Base-by-base conservation (phyloP, 2,113 vertebrate genomes). In the Argyrosomus japonicus region DNA sequence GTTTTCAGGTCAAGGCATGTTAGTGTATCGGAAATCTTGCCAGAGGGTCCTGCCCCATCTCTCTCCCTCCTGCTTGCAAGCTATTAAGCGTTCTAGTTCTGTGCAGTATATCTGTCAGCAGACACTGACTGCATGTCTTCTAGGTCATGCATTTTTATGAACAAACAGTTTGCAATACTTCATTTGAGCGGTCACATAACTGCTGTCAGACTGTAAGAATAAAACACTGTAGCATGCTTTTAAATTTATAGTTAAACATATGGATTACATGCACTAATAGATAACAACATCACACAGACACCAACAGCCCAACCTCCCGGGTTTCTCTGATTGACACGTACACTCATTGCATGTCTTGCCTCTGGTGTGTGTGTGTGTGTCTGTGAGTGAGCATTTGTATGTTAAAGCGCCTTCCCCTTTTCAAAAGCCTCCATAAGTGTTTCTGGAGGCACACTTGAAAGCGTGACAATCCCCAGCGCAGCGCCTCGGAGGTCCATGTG, bases 1-100 rank as follows among this genome's bases (percentile, higher is more conserved):
- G 91, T 94, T 93, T 95, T 94, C 90, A 94, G 93, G 94, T 96
- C 94, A 95, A 79, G 90, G 81, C 87, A 79, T 89, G 93, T 91
- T 92, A 84, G 88, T 86, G 91, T 84, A 78, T 88, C 68, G 50
- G 83, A 84, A 84, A 90, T 89, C 85, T 54, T 45, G 89, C 94
- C 89, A 64, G 76, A 79, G 91, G 91, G 87, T 64, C 71, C 75
- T 81, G 45, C 75, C 77, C 71, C 17, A 9, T 57, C 77, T 67
- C 57, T 68, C 58, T 68, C 60, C 72, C 40, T 72, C 45, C 45
- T 47, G 13, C 68, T 83, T 56, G 10, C 57, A 69, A 57, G 73
- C 78, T 77, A 67, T 82, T 77, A 72, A 56, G 68, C 84, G 75
- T 82, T 76, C 68, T 79, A 69, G 80, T 90, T 79, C 57, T 45